A percentile compares a stretch with the other conserved stretches of the same genome.
These are phyloP conservation scores for Scomber japonicus DNA, from an alignment of 2,113 vertebrate species.

Conservation along the genomic window DNA sequence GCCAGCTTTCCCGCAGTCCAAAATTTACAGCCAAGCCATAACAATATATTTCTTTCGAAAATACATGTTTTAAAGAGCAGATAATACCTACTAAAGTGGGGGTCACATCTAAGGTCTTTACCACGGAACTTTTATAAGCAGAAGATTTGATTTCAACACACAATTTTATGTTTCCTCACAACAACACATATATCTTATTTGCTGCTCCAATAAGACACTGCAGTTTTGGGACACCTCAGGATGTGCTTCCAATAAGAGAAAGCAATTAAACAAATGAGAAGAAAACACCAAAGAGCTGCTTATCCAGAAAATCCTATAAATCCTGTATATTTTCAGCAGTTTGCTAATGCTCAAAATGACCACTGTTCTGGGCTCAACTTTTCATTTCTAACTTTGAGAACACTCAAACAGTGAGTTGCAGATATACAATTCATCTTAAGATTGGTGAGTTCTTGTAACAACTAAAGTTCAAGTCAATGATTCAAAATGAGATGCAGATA, in stretches of 20 bases:
- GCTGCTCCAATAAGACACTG: neutral
- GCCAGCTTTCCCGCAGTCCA: constrained; percentile 13
- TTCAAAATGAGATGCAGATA: no score
- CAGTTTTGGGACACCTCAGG: constrained; percentile 3
- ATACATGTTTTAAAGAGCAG: neutral
- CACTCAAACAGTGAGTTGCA: no score
- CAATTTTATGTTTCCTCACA: neutral
- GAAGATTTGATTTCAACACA: neutral
- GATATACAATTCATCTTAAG: no score
- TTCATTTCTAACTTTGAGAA: no score
- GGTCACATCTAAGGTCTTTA: neutral
- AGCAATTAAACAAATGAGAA: neutral
- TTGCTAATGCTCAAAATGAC: no score
- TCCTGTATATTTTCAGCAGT: no score
- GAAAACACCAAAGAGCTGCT: neutral
- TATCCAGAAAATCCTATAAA: no score
- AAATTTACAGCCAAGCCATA: neutral
- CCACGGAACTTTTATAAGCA: neutral
- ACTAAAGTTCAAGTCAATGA: no score
- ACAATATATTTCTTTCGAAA: neutral
- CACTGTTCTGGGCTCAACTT: no score
- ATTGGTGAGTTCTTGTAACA: no score
- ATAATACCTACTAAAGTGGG: neutral
- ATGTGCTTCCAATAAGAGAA: constrained; percentile 4
- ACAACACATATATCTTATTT: neutral